Base-by-base conservation (phyloP, 2,113 vertebrate species). In the Panthera leo region DNA sequence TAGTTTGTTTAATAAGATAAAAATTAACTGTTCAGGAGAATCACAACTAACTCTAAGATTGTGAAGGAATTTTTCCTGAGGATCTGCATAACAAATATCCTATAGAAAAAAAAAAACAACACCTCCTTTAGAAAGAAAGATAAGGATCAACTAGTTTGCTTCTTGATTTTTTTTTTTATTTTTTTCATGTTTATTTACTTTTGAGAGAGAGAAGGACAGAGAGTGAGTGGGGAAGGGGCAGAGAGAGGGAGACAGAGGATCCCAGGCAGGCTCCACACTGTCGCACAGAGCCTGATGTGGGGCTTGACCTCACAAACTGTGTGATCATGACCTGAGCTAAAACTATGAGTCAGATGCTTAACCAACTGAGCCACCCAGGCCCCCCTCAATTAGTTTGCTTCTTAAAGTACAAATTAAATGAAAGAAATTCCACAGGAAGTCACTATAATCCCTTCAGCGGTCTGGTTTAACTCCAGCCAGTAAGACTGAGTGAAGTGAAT, bases 1-100 rank as follows among this genome's bases (percentile, higher is more conserved):
- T 61, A 39, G 31, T 68, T 23, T 96, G 25, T 25, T 95, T 82
- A 96, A 82, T 89, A 89, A 89, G n/a, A 73, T 68, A 87, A 82
- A 95, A 67, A 51, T 23, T 25, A 94, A 80, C 11, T 90, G 39
- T 42, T 82, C 51, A 29, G 45, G 53, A 92, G 13, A 97, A 90
- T 31, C 39, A 86, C 92, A 86, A 68, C 36, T 94, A 96, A 96
- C 53, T 36, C 61, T 86, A 93, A 87, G 10, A 89, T 25, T 42
- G 53, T 67, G 55, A 93, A 58, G 19, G 5, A 90, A 93, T 65
- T 87, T 93, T 95, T 82, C 58, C 48, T 76, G 23, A 95, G 36
- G 10, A 80, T 7, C 31, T 89, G 21, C 16, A 90, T 63, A 27
- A 82, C 58, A 6, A 89, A 92, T 88, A 92, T 61, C 14, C 15